phyloP scores from a whole-genome alignment of 1,140 invertebrate genomes.

The Psix sp. region DNA sequence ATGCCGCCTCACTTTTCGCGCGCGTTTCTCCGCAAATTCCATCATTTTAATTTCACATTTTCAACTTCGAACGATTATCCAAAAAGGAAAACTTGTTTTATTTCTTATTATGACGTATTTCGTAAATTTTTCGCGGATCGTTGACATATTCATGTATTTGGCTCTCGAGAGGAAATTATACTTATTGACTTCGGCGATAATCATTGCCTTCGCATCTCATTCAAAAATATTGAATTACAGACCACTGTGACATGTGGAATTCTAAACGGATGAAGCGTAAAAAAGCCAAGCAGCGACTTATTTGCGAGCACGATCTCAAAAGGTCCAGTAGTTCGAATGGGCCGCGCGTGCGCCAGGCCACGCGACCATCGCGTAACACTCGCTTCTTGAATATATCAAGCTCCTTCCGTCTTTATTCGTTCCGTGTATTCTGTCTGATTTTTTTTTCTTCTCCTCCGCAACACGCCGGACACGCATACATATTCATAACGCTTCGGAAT shows the following conservation, averaged over 20 bases:
- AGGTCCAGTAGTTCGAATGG: constrained; percentile 32
- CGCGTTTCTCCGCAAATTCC: too few relatives aligned
- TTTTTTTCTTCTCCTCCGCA: constrained; percentile 39
- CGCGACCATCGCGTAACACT: constrained; percentile 67
- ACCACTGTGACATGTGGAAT: constrained; percentile 30
- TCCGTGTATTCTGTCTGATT: constrained; percentile 10
- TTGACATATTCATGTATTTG: constrained; percentile 4
- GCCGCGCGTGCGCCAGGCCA: constrained; percentile 62
- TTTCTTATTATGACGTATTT: too few relatives aligned
- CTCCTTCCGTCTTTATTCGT: constrained; percentile 18
- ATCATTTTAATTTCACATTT: too few relatives aligned
- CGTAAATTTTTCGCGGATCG: constrained; percentile 6
- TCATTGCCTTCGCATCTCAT: constrained; percentile 18
- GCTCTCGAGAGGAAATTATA: constrained; percentile 9
- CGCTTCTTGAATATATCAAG: constrained; percentile 36
- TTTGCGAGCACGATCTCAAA: constrained; percentile 24
- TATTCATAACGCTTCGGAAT: constrained; percentile 36
- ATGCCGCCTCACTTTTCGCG: too few relatives aligned
- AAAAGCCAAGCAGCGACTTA: constrained; percentile 27
- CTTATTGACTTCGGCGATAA: constrained; percentile 11
- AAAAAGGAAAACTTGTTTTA: too few relatives aligned
- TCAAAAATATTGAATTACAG: constrained; percentile 42
- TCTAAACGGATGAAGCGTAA: constrained; percentile 41
- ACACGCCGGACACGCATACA: constrained; percentile 37
- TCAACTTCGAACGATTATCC: too few relatives aligned